Evolutionary conservation across 2,888 invertebrate species (phyloP).

Genomic region (Caenorhabditis doughertyi): DNA sequence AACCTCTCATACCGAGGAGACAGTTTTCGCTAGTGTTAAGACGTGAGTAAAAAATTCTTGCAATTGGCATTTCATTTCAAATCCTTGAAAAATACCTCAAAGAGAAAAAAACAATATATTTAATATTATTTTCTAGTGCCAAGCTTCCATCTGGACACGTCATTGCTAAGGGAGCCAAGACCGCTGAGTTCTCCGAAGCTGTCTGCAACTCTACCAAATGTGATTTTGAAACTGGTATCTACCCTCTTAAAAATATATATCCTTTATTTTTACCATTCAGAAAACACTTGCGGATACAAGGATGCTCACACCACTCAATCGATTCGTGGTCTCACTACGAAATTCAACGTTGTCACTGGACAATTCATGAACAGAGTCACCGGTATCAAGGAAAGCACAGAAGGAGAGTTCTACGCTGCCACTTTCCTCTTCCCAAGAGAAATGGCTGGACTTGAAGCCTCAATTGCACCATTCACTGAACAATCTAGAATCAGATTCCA

Average conservation of each 20-base stretch:
- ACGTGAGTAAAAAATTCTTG: no score
- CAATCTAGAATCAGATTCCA: slow-evolving; percentile 79
- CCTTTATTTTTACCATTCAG: no score
- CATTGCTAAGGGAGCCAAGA: slow-evolving; percentile 71
- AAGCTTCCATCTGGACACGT: slow-evolving; percentile 64
- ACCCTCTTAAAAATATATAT: no score
- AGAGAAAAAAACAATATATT: neutral
- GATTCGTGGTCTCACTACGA: slow-evolving; percentile 80
- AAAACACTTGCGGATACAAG: slow-evolving; percentile 78
- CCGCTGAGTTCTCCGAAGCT: slow-evolving; percentile 70
- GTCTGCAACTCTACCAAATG: slow-evolving; percentile 78
- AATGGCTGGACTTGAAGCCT: slow-evolving; percentile 80
- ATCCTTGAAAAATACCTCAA: no score
- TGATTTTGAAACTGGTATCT: slow-evolving; percentile 79
- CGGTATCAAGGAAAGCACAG: slow-evolving; percentile 80
- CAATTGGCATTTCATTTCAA: no score
- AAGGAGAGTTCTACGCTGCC: slow-evolving; percentile 81
- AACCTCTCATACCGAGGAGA: slow-evolving; percentile 63
- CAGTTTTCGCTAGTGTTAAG: slow-evolving; percentile 67
- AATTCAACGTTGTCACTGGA: slow-evolving; percentile 81
- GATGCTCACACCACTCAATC: slow-evolving; percentile 80
- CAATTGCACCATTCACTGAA: slow-evolving; percentile 75
- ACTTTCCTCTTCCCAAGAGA: slow-evolving; percentile 82
- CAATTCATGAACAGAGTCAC: slow-evolving; percentile 83
- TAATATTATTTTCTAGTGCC: slow-evolving; percentile 54